Conservation (phyloP, 1,140 invertebrate genomes). For the Heterodera schachtii region DNA sequence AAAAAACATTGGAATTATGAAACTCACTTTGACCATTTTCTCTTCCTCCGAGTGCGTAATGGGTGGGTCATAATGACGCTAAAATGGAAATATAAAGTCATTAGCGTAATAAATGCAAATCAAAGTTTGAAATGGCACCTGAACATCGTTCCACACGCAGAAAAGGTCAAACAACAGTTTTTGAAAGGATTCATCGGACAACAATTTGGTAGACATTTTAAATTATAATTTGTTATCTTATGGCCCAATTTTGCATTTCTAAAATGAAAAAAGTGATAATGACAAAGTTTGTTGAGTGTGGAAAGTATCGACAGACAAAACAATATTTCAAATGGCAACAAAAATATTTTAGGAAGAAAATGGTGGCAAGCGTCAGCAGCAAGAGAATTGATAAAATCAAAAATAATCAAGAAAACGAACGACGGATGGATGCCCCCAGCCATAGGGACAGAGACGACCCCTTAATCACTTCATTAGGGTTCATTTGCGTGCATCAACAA, state of each 20-base stretch:
- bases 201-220: conserved; percentile 43
- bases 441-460: not conserved
- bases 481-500: too few relatives aligned
- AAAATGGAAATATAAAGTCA: conserved; percentile 8
- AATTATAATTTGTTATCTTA: not conserved
- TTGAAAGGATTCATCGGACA: conserved; percentile 62
- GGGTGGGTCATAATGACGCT: conserved; percentile 64
- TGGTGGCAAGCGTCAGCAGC: not conserved
- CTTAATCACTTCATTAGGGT: too few relatives aligned
- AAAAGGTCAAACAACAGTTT: conserved; percentile 63
- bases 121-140: not conserved
- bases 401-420: not conserved
- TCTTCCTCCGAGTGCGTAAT: conserved; percentile 62
- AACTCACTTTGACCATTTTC: conserved; percentile 59
- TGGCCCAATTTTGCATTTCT: too few relatives aligned
- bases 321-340: not conserved
- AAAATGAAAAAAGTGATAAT: too few relatives aligned
- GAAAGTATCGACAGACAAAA: not conserved
- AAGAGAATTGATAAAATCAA: not conserved
- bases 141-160: conserved; percentile 65
- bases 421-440: not conserved
- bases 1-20: conserved; percentile 22
- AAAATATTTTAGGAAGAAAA: not conserved
- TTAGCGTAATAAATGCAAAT: not conserved
- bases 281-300: too few relatives aligned